Conservation (phyloP, 1,140 invertebrate species). For the Nasonia giraulti region DNA sequence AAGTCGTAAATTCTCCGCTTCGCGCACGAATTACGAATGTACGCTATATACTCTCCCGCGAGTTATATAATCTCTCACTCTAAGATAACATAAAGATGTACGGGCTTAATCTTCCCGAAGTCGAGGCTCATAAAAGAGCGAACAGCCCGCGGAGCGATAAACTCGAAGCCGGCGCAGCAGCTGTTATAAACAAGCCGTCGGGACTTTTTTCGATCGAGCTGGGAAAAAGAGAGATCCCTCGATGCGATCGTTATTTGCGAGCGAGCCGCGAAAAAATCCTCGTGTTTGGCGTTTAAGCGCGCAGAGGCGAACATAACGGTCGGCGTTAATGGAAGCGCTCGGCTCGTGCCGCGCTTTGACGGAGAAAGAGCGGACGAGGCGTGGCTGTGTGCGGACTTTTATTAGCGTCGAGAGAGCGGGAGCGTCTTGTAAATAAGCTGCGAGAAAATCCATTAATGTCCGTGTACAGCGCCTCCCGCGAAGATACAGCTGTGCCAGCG, state of each 20-base stretch:
- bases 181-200: conserved; percentile 14
- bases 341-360: background rate
- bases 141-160: conserved; percentile 31
- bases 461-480: background rate
- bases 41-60: background rate
- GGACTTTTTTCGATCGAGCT: conserved; percentile 34
- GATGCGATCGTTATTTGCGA: background rate
- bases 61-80: conserved; percentile 37
- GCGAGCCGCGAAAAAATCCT: background rate
- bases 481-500: background rate
- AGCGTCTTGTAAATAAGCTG: conserved; percentile 24
- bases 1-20: conserved; percentile 39
- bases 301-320: conserved; percentile 22
- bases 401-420: background rate
- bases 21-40: conserved; percentile 32
- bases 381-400: conserved; percentile 28
- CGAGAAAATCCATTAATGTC: conserved; percentile 24
- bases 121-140: conserved; percentile 8
- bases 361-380: conserved; percentile 14
- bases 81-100: conserved; percentile 38
- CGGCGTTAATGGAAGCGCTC: conserved; percentile 15
- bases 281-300: background rate
- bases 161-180: background rate
- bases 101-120: conserved; percentile 21
- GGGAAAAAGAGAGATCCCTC: background rate